Percentiles rank a stretch among this genome's conserved stretches.
These are phyloP conservation scores for Drosophila cardini DNA, from an alignment of 1,140 invertebrate genomes.

Conservation along the genomic window DNA sequence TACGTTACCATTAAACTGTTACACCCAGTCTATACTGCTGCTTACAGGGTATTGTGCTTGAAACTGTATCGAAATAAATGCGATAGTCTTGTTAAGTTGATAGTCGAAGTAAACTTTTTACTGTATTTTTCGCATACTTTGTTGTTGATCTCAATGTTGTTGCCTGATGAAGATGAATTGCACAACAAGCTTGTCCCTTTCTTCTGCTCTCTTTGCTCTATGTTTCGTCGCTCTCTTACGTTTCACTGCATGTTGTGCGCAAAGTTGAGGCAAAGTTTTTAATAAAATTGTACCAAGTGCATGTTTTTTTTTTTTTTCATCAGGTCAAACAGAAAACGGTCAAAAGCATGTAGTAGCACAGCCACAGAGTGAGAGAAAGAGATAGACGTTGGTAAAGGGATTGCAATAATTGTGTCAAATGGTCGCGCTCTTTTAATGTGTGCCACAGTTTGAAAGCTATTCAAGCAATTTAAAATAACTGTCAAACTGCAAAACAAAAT, in stretches of 20 bases:
- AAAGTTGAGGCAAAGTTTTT: slow-evolving; percentile 57
- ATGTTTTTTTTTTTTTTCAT: slow-evolving; percentile 47
- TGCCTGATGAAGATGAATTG: slow-evolving; percentile 77
- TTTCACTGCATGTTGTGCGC: slow-evolving; percentile 35
- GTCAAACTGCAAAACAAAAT: slow-evolving; percentile 22
- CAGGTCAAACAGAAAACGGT: slow-evolving; percentile 14
- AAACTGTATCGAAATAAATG: slow-evolving; percentile 52
- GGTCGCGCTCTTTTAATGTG: slow-evolving; percentile 23
- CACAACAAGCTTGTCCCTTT: slow-evolving; percentile 52
- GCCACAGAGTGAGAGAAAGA: background rate
- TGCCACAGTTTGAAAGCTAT: slow-evolving; percentile 27
- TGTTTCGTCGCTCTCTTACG: background rate
- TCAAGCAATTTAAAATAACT: slow-evolving; percentile 18
- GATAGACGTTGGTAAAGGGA: slow-evolving; percentile 25
- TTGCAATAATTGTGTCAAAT: slow-evolving; percentile 69
- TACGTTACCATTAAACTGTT: background rate
- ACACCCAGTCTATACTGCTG: background rate
- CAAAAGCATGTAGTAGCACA: slow-evolving; percentile 22
- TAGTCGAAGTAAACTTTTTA: slow-evolving; percentile 48
- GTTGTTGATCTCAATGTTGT: slow-evolving; percentile 37
- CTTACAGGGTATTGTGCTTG: slow-evolving; percentile 27
- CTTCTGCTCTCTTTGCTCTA: slow-evolving; percentile 12
- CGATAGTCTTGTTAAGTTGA: slow-evolving; percentile 60
- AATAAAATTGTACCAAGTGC: slow-evolving; percentile 66
- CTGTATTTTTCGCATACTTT: slow-evolving; percentile 18